phyloP scores from a whole-genome alignment of 2,888 invertebrate genomes.

The Rhagophthalmus giganteus region DNA sequence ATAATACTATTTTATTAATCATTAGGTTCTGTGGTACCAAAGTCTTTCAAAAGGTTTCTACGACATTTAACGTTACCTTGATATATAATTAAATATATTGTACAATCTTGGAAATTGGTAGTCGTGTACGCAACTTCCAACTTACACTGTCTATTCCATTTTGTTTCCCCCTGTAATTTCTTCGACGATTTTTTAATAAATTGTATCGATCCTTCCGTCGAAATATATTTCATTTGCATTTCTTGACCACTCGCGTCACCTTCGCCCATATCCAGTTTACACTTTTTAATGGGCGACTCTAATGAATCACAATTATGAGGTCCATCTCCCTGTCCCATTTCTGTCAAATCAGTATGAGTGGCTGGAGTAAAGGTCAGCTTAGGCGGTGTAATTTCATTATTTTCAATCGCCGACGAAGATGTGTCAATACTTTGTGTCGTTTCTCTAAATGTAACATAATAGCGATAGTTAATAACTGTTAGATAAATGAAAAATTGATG shows the following conservation, averaged over 20 bases:
- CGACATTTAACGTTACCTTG: conserved; percentile 64
- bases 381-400: conserved; percentile 34
- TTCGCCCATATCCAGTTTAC: conserved; percentile 34
- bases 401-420: not conserved
- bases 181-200: conserved; percentile 48
- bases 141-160: conserved; percentile 66
- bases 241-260: conserved; percentile 14
- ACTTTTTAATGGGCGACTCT: conserved; percentile 46
- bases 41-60: conserved; percentile 59
- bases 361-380: conserved; percentile 10
- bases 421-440: not conserved
- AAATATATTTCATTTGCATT: conserved; percentile 41
- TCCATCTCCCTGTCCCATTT: conserved; percentile 44
- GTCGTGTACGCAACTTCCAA: conserved; percentile 65
- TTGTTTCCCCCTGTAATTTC: conserved; percentile 55
- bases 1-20: conserved; percentile 16
- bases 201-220: conserved; percentile 45
- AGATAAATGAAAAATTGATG: too few species aligned
- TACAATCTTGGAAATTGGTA: conserved; percentile 58
- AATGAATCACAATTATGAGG: conserved; percentile 38
- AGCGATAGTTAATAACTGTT: too few species aligned
- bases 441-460: not conserved
- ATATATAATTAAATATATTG: conserved; percentile 65
- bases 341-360: conserved; percentile 21
- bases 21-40: conserved; percentile 35